Base-by-base conservation (phyloP, 2,888 invertebrate species). In the Acrobasis repandana region DNA sequence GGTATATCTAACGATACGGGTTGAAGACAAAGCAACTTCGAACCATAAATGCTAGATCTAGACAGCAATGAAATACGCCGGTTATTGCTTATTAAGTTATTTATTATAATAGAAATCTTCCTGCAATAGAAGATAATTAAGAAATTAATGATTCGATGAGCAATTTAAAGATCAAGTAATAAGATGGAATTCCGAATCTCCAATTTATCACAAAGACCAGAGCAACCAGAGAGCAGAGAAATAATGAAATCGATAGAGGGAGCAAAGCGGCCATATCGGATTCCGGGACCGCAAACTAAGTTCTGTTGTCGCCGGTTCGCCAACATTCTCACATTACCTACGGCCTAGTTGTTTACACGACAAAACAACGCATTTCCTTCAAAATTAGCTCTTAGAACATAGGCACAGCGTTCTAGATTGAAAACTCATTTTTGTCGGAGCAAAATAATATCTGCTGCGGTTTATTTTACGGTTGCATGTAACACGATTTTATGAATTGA, bases 301-400 rank as follows among this genome's bases (percentile, higher is more conserved):
- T 72, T 61, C 69, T 74, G 73, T 75, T 75, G 76, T 72, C 71
- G 74, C 73, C 74, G 71, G 77, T 72, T 80, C 76, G 73, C 81
- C 71, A 72, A 68, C 73, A 75, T 80, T 85, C 81, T 88, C 81
- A 72, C 72, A 72, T 88, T 85, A 82, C 86, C 61, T 65, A 67
- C 72, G 65, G 61, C 72, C 69, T 70, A 67, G 73, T 65, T 64
- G 67, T 73, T 74, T 73, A 74, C 75, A 71, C 70, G 65, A 56
- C 60, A 58, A 69, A 54, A 72, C 67, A 72, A 73, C 64, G 63
- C 28, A 63, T 70, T 67, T 69, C 49, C 61, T 61, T 64, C 62
- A 73, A 60, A 80, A 77, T 65, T 61, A 61, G 68, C 68, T 74
- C 76, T 77, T 77, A 76, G 52, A 71, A 58, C 66, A 66, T 70